Evolutionary conservation across 2,797 vertebrate species (phyloP).

Genomic region (Lutjanus argentimaculatus): DNA sequence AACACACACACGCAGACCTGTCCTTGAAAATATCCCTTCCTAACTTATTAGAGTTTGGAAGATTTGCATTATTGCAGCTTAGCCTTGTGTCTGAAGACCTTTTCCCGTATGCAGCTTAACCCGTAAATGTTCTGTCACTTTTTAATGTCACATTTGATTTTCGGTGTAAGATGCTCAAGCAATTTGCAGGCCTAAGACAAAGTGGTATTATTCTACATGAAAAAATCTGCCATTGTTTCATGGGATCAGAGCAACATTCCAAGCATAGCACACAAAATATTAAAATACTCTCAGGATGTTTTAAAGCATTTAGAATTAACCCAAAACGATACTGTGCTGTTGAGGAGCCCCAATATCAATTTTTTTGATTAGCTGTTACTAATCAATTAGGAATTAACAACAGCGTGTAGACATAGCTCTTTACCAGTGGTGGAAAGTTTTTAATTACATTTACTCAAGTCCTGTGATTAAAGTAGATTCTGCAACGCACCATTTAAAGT

Average conservation of each 20-base stretch:
- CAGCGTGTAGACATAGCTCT: background rate
- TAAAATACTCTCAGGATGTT: background rate
- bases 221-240: background rate
- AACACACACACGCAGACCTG: slow-evolving; percentile 12
- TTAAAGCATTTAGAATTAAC: slow-evolving; percentile 2
- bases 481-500: too few relatives aligned
- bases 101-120: slow-evolving; percentile 24
- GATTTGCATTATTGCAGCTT: slow-evolving; percentile 49
- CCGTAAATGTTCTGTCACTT: background rate
- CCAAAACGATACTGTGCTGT: background rate
- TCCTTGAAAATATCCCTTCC: slow-evolving; percentile 39
- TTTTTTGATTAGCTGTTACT: background rate
- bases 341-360: background rate
- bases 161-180: background rate
- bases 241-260: background rate
- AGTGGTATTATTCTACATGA: background rate
- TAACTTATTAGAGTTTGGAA: slow-evolving; percentile 36
- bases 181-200: slow-evolving; percentile 13
- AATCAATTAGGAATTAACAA: background rate
- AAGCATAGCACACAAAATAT: background rate
- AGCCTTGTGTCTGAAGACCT: slow-evolving; percentile 39
- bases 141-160: slow-evolving; percentile 8
- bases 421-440: too few relatives aligned
- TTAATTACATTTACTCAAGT: background rate
- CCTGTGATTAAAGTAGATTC: too few relatives aligned